Percentiles rank a stretch among this genome's conserved stretches.
Evolutionary conservation across 2,113 vertebrate genomes (phyloP).

Genomic region (Ceyx melanurus): DNA sequence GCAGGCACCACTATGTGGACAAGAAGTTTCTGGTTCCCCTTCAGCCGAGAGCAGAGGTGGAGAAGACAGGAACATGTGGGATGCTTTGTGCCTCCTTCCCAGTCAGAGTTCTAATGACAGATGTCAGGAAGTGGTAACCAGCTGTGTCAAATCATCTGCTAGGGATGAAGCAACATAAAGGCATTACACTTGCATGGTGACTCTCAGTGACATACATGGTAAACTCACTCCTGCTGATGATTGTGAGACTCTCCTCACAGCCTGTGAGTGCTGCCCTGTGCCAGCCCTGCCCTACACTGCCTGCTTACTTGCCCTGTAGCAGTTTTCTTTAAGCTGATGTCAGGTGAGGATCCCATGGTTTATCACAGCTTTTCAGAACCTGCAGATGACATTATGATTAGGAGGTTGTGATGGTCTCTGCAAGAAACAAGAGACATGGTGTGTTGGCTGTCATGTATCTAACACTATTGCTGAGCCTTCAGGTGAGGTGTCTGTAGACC

Average conservation of each 20-base stretch:
- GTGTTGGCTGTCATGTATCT: neutral
- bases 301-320: too few relatives aligned
- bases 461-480: neutral
- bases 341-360: too few relatives aligned
- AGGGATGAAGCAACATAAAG: too few relatives aligned
- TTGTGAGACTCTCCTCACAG: too few relatives aligned
- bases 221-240: too few relatives aligned
- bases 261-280: too few relatives aligned
- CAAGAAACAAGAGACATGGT: neutral
- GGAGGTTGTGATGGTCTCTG: neutral
- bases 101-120: neutral
- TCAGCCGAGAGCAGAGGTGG: neutral
- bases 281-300: too few relatives aligned
- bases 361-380: neutral
- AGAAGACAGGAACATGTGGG: neutral
- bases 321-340: too few relatives aligned
- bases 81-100: neutral
- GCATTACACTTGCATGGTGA: too few relatives aligned
- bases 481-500: neutral
- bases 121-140: neutral
- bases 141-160: too few relatives aligned
- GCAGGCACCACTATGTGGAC: neutral
- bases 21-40: constrained; percentile 10
- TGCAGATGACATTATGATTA: neutral
- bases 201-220: too few relatives aligned